Evolutionary conservation across 2,113 vertebrate genomes (phyloP).

Genomic region (Heterocephalus glaber): DNA sequence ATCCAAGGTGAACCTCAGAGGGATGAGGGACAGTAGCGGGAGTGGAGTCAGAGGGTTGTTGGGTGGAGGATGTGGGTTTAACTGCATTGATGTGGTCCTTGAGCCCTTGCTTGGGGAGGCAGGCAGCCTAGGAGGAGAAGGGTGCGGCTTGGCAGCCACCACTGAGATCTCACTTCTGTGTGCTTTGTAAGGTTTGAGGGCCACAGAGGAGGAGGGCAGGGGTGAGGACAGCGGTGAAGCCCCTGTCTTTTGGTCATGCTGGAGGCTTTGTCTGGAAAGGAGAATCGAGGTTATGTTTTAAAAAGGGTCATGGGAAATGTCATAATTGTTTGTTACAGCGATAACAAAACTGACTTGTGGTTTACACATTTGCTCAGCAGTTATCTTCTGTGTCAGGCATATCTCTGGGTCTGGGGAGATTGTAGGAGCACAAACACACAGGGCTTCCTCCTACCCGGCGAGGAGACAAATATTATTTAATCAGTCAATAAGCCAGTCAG

Average conservation of each 20-base stretch:
- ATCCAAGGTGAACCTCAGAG: background rate
- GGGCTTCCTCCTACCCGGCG: background rate
- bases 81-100: background rate
- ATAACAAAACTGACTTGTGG: background rate
- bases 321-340: background rate
- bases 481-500: background rate
- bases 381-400: background rate
- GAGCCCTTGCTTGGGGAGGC: background rate
- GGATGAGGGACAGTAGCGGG: background rate
- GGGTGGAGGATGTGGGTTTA: background rate
- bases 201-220: too few species aligned
- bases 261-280: constrained; percentile 29
- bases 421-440: background rate
- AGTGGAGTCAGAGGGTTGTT: background rate
- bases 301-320: background rate
- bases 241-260: background rate
- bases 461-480: background rate
- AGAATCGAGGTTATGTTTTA: background rate
- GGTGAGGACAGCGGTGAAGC: background rate
- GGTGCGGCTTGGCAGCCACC: background rate
- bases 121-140: background rate
- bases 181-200: background rate
- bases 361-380: background rate
- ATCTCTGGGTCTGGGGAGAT: background rate
- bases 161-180: background rate